Percentiles rank a stretch among this genome's conserved stretches.
Conservation (phyloP, 2,888 invertebrate genomes). For the Patella ulyssiponensis region DNA sequence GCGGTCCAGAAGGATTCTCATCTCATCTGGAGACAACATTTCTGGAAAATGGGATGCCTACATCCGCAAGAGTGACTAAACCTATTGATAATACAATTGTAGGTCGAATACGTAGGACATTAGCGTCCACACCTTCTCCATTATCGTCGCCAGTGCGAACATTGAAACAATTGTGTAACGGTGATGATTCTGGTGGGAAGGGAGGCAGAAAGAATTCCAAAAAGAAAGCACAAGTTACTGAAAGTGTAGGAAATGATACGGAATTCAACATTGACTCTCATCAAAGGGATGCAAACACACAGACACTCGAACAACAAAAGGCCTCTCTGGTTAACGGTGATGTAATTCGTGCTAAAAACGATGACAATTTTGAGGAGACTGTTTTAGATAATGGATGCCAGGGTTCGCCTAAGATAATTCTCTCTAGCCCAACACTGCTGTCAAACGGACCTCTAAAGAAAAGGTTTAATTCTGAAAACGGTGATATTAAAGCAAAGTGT, state of each 20-base stretch:
- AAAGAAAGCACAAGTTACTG: slow-evolving; percentile 4
- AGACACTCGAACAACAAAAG: slow-evolving; percentile 11
- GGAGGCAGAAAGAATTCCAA: slow-evolving; percentile 15
- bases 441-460: slow-evolving; percentile 20
- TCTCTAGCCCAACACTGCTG: slow-evolving; percentile 36
- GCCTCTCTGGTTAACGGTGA: slow-evolving; percentile 22
- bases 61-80: slow-evolving; percentile 63
- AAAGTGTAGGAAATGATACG: slow-evolving; percentile 3
- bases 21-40: slow-evolving; percentile 67
- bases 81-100: slow-evolving; percentile 57
- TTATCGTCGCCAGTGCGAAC: slow-evolving; percentile 39
- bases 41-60: slow-evolving; percentile 59
- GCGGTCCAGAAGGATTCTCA: slow-evolving; percentile 64
- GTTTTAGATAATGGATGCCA: slow-evolving; percentile 39
- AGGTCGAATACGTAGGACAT: slow-evolving; percentile 51
- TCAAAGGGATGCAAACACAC: slow-evolving; percentile 23
- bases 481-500: background rate
- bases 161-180: slow-evolving; percentile 36
- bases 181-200: slow-evolving; percentile 16
- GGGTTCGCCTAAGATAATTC: slow-evolving; percentile 46
- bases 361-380: slow-evolving; percentile 33
- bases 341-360: slow-evolving; percentile 13
- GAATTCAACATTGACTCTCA: slow-evolving; percentile 18
- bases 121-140: slow-evolving; percentile 38
- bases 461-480: background rate